Evolutionary conservation across 2,888 invertebrate species (phyloP).

Genomic region (Pyrrhosoma nymphula): DNA sequence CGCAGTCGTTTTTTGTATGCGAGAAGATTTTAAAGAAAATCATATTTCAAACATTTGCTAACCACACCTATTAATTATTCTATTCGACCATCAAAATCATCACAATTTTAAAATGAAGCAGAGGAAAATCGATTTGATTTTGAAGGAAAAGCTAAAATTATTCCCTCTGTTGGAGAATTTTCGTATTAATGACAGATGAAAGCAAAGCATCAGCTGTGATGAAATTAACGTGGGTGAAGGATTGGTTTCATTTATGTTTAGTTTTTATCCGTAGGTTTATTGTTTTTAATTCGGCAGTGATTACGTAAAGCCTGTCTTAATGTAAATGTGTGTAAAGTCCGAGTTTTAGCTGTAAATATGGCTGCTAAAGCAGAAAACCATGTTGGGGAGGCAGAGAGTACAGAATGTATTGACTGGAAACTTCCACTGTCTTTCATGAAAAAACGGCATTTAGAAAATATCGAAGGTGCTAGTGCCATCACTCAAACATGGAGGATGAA

Average conservation of each 20-base stretch:
- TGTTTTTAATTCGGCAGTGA: constrained; percentile 6
- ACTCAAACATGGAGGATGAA: constrained; percentile 95
- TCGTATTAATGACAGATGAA: constrained; percentile 15
- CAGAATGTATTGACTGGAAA: constrained; percentile 73
- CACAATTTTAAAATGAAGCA: too few relatives aligned
- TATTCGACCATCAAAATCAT: too few relatives aligned
- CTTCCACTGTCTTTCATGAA: constrained; percentile 85
- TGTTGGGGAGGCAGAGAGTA: constrained; percentile 51
- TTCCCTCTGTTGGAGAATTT: constrained; percentile 40
- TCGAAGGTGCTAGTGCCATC: constrained; percentile 84
- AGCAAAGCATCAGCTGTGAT: constrained; percentile 60
- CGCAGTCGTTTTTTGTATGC: too few relatives aligned
- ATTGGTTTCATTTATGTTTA: constrained; percentile 47
- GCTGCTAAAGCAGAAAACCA: constrained; percentile 64
- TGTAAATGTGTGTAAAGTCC: constrained; percentile 42
- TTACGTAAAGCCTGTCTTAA: neutral
- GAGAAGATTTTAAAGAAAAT: too few relatives aligned
- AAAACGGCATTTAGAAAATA: constrained; percentile 86
- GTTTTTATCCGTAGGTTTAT: constrained; percentile 50
- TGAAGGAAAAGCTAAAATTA: neutral
- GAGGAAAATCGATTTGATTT: neutral
- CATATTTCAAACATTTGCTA: too few relatives aligned
- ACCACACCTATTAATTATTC: too few relatives aligned
- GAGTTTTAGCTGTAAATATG: constrained; percentile 67
- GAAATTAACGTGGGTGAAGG: constrained; percentile 64